phyloP scores from a whole-genome alignment of 1,140 invertebrate species.

The Lethocerus indicus region DNA sequence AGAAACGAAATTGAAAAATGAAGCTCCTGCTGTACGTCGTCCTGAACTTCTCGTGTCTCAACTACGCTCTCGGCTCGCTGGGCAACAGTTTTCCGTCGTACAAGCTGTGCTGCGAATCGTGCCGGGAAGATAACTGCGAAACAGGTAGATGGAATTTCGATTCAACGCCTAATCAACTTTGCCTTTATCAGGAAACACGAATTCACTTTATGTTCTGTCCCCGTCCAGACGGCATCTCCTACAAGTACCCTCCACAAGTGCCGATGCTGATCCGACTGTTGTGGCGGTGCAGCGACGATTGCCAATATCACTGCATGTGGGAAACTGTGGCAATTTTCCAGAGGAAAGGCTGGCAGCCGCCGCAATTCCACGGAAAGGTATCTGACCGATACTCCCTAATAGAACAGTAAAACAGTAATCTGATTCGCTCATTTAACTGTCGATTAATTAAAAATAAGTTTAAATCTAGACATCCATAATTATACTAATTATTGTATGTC shows the following conservation, averaged over 20 bases:
- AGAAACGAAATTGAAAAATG: too few relatives aligned
- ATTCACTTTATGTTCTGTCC: background rate
- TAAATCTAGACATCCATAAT: too few relatives aligned
- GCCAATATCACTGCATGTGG: slow-evolving; percentile 88
- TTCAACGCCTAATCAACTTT: background rate
- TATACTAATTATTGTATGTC: too few relatives aligned
- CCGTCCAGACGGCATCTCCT: slow-evolving; percentile 34
- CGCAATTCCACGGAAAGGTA: slow-evolving; percentile 95
- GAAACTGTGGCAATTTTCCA: slow-evolving; percentile 63
- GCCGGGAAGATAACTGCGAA: slow-evolving; percentile 15
- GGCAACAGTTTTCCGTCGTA: slow-evolving; percentile 19
- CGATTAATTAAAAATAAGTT: too few relatives aligned
- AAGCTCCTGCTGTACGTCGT: too few relatives aligned
- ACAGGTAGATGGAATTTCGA: background rate
- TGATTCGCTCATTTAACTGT: too few relatives aligned
- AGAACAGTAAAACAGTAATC: slow-evolving; percentile 7
- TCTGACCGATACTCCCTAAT: too few relatives aligned
- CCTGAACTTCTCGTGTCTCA: slow-evolving; percentile 18
- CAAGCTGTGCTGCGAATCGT: slow-evolving; percentile 17
- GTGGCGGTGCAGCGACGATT: slow-evolving; percentile 72
- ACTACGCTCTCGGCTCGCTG: slow-evolving; percentile 17
- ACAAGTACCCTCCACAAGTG: slow-evolving; percentile 28
- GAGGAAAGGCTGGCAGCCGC: slow-evolving; percentile 44
- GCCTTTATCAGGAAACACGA: too few relatives aligned
- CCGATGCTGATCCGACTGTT: slow-evolving; percentile 35